Percentiles rank a stretch among this genome's conserved stretches.
Conservation (phyloP, 1,140 invertebrate genomes). For the Cotesia chilonis region DNA sequence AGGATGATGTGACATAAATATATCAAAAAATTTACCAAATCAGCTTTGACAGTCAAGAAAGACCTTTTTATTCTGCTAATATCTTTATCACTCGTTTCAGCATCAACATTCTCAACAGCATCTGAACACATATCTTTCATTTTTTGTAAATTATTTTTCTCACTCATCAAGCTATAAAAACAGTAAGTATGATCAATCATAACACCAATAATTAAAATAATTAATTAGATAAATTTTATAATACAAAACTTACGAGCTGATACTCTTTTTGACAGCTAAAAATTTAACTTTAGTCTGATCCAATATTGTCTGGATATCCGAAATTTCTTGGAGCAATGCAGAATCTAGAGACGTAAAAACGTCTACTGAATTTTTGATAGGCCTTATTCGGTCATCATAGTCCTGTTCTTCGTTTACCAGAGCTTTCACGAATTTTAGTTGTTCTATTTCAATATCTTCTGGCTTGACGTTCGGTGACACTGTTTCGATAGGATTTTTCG, state of each 20-base stretch:
- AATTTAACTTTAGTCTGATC: constrained; percentile 35
- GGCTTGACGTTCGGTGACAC: constrained; percentile 4
- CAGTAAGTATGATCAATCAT: constrained; percentile 1
- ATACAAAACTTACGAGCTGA: constrained; percentile 44
- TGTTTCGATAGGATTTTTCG: constrained; percentile 42
- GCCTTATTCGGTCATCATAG: constrained; percentile 46
- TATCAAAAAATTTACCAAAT: constrained; percentile 48
- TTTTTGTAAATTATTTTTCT: constrained; percentile 45
- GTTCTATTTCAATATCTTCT: constrained; percentile 45
- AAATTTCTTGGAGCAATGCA: constrained; percentile 44
- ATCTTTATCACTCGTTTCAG: constrained; percentile 44
- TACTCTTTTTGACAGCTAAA: constrained; percentile 38
- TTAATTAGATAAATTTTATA: not conserved
- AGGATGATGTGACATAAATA: not conserved
- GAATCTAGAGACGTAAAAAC: constrained; percentile 41
- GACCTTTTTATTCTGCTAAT: constrained; percentile 32
- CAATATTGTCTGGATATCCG: constrained; percentile 26
- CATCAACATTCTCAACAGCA: constrained; percentile 32
- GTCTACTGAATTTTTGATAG: constrained; percentile 48
- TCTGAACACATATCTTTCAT: constrained; percentile 48
- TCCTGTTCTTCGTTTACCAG: constrained; percentile 40
- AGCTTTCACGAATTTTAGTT: constrained; percentile 38
- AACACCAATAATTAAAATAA: constrained; percentile 17
- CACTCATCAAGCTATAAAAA: constrained; percentile 49
- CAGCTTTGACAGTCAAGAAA: constrained; percentile 47